Evolutionary conservation across 2,113 vertebrate genomes (phyloP).

Genomic region (Formicarius rufipectus): DNA sequence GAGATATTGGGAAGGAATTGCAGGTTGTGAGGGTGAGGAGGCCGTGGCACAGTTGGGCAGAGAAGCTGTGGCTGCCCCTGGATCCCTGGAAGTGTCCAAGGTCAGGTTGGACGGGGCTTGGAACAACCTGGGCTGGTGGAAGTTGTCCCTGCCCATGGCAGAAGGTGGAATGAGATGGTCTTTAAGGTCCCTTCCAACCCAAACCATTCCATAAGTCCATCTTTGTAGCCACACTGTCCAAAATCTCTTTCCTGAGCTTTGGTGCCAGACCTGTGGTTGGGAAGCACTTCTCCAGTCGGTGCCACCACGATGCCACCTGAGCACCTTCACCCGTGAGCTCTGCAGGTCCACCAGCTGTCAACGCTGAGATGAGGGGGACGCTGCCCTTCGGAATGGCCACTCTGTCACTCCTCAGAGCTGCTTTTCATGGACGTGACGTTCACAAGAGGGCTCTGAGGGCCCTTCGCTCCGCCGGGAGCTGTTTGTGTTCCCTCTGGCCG

Average conservation of each 20-base stretch:
- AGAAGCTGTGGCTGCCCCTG: background rate
- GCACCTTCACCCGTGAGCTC: background rate
- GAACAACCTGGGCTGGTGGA: fast-evolving
- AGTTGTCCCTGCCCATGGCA: background rate
- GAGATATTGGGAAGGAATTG: background rate
- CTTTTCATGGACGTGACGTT: fast-evolving
- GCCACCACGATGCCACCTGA: background rate
- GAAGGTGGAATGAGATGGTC: fast-evolving
- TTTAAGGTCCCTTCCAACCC: background rate
- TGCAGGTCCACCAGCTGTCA: background rate
- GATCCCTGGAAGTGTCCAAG: fast-evolving
- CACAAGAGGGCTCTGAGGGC: background rate
- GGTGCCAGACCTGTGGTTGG: fast-evolving
- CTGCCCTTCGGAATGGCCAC: background rate
- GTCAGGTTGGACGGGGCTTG: fast-evolving
- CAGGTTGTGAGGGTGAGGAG: fast-evolving
- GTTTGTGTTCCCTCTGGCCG: background rate
- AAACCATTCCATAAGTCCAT: background rate
- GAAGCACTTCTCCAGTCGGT: fast-evolving
- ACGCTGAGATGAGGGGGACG: background rate
- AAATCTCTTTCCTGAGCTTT: background rate
- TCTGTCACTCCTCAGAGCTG: background rate
- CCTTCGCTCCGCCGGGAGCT: fast-evolving
- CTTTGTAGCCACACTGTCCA: background rate
- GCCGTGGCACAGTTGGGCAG: fast-evolving